Conservation (phyloP, 2,113 vertebrate species). For the Hypomesus transpacificus region DNA sequence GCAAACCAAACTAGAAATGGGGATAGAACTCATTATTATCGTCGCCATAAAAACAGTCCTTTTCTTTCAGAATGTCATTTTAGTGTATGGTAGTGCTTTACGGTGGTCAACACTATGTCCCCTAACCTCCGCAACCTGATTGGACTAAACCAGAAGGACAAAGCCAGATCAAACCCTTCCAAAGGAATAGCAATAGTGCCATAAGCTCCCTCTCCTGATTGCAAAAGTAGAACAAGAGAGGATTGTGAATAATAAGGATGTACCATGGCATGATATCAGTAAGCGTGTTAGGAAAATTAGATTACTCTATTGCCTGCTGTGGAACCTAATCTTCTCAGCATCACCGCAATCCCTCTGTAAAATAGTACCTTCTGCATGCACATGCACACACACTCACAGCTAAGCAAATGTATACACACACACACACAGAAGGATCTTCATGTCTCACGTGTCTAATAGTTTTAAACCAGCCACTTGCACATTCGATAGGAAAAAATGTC, state of each 20-base stretch:
- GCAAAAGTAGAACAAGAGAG: conserved; percentile 49
- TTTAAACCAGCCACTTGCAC: neutral
- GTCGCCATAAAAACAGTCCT: neutral
- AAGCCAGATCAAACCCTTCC: conserved; percentile 37
- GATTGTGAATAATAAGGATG: conserved; percentile 54
- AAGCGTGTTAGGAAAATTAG: conserved; percentile 63
- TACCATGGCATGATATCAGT: conserved; percentile 51
- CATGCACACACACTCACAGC: neutral
- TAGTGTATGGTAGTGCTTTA: neutral
- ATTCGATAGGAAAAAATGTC: neutral
- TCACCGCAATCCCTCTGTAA: conserved; percentile 38
- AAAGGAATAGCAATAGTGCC: conserved; percentile 26
- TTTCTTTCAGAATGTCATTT: neutral
- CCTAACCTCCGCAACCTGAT: conserved; percentile 17
- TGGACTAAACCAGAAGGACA: conserved; percentile 12
- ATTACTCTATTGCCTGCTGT: conserved; percentile 57
- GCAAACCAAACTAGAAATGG: conserved; percentile 34
- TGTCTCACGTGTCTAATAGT: neutral
- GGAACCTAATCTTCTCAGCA: conserved; percentile 56
- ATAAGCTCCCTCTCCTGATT: conserved; percentile 42
- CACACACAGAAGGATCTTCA: neutral
- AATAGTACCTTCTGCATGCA: conserved; percentile 16
- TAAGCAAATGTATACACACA: neutral
- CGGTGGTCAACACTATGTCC: neutral
- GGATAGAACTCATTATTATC: conserved; percentile 31